phyloP scores from a whole-genome alignment of 2,797 vertebrate species.

The Sebastiscus albofasciatus region DNA sequence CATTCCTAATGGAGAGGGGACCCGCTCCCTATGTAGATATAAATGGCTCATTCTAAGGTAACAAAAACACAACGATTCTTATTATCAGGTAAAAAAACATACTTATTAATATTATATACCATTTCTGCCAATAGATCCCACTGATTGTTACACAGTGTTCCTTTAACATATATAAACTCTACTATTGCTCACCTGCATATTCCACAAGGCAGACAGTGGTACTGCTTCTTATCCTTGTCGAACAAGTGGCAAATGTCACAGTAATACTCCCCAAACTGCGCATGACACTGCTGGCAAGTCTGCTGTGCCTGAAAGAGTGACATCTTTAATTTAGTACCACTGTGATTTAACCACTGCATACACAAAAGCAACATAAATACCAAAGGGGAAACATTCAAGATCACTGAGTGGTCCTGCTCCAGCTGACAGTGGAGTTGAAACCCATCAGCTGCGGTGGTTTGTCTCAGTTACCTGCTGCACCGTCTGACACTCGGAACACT shows the following conservation, averaged over 20 bases:
- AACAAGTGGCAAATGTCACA: constrained; percentile 93
- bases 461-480: constrained; percentile 85
- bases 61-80: too few species aligned
- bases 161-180: not conserved
- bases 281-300: constrained; percentile 86
- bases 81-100: too few species aligned
- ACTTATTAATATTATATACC: too few species aligned
- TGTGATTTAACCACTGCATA: not conserved
- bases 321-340: not conserved
- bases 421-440: not conserved
- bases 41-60: too few species aligned
- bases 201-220: constrained; percentile 92
- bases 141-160: too few species aligned
- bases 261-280: constrained; percentile 94
- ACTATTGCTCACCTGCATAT: constrained; percentile 90
- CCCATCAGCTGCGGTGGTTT: not conserved
- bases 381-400: not conserved
- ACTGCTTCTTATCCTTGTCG: constrained; percentile 95
- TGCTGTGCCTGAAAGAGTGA: constrained; percentile 83
- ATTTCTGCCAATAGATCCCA: too few species aligned
- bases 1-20: too few species aligned
- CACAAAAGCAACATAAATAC: not conserved
- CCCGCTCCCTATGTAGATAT: too few species aligned
- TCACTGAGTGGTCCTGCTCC: not conserved
- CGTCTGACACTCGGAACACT: constrained; percentile 86